Evolutionary conservation across 2,797 vertebrate genomes (phyloP).

Genomic region (Silurus aristotelis): DNA sequence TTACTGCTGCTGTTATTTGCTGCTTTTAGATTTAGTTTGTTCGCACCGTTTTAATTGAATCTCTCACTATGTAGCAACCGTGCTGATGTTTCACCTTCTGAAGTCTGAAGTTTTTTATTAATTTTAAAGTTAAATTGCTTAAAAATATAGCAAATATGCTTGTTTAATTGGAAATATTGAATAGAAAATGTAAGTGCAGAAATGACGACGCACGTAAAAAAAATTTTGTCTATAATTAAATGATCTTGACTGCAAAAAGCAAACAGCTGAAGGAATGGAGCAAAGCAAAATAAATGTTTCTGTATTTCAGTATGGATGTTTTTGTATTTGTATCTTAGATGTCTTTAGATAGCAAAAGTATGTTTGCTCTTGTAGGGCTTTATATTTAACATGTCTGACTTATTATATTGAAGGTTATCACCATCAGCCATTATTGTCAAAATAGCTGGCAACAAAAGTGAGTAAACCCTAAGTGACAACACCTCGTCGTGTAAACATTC

Average conservation of each 20-base stretch:
- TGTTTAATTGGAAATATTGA: neutral
- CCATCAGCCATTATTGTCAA: neutral
- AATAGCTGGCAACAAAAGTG: too few species aligned
- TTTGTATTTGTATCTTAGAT: neutral
- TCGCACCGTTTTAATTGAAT: too few species aligned
- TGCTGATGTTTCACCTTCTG: too few species aligned
- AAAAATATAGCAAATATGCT: too few species aligned
- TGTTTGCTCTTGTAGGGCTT: neutral
- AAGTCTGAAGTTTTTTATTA: neutral
- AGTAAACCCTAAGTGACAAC: too few species aligned
- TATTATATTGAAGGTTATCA: neutral
- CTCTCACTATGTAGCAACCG: too few species aligned
- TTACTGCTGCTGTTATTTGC: too few species aligned
- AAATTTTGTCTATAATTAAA: neutral
- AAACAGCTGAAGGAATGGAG: neutral
- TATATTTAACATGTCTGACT: neutral
- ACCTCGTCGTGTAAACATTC: too few species aligned
- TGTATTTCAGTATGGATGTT: neutral
- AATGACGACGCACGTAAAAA: too few species aligned
- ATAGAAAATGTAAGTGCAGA: neutral
- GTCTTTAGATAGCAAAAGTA: neutral
- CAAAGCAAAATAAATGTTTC: neutral
- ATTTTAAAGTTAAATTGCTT: neutral
- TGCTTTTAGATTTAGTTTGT: too few species aligned
- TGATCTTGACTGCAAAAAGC: neutral